These are phyloP conservation scores for Esox niger DNA, from an alignment of 2,113 vertebrate genomes.

Conservation along the genomic window DNA sequence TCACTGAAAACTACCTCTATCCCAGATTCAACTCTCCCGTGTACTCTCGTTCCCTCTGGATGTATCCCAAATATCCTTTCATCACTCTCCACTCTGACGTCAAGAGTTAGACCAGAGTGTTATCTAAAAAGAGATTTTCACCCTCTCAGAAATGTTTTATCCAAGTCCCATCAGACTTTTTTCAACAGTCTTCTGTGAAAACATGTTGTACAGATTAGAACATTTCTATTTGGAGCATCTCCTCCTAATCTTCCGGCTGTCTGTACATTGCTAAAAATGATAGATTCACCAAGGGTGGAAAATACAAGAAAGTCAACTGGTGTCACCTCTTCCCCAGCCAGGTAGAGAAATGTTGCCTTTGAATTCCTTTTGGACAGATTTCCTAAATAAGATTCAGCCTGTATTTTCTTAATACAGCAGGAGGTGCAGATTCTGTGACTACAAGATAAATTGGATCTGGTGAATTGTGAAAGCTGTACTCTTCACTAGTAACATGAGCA, in stretches of 20 bases:
- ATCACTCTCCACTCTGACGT: neutral
- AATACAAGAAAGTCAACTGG: conserved; percentile 3
- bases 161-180: neutral
- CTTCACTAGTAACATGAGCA: too few relatives aligned
- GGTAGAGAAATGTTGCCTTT: neutral
- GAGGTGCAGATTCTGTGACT: too few relatives aligned
- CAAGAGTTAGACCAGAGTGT: neutral
- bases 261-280: neutral
- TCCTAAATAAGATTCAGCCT: conserved; percentile 57
- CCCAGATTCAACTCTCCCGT: neutral
- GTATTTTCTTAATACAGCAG: too few relatives aligned
- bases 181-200: neutral
- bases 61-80: neutral
- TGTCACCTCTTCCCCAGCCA: neutral
- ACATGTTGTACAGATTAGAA: neutral
- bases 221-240: neutral
- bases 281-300: too few relatives aligned
- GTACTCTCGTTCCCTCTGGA: neutral
- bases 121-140: neutral
- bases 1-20: conserved; percentile 9
- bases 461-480: conserved; percentile 52
- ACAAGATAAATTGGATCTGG: conserved; percentile 45
- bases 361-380: too few relatives aligned
- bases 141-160: neutral
- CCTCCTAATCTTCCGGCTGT: too few relatives aligned